Percentiles rank a stretch among this genome's conserved stretches.
Conservation (phyloP, 2,888 invertebrate species). For the Aporophyla lueneburgensis region DNA sequence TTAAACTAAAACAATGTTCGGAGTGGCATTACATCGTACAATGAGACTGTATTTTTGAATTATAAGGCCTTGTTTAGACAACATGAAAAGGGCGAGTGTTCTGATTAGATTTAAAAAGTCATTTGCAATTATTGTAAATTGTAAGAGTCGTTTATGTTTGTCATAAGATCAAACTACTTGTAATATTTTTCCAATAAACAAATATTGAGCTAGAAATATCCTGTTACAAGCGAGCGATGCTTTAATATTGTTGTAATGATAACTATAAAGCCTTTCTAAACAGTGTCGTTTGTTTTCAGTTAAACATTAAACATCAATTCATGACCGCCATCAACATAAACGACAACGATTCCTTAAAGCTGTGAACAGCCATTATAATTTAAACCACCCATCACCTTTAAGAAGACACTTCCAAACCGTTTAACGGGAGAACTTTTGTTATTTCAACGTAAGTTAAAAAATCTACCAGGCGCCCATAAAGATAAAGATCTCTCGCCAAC, state of each 20-base stretch:
- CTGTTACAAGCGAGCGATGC: not conserved
- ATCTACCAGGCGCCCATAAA: constrained; percentile 66
- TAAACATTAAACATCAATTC: constrained; percentile 32
- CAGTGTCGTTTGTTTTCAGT: constrained; percentile 4
- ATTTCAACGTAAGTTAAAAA: constrained; percentile 37
- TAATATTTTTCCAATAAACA: not conserved
- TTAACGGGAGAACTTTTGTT: constrained; percentile 41
- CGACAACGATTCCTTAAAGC: constrained; percentile 30
- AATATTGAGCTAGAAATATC: not conserved
- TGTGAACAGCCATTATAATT: constrained; percentile 40
- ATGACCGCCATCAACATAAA: constrained; percentile 32
- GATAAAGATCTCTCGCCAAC: too few species aligned
- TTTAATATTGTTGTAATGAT: constrained; percentile 16
- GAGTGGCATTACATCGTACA: not conserved
- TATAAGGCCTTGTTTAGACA: not conserved
- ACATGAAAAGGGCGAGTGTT: not conserved
- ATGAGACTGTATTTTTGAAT: constrained; percentile 2
- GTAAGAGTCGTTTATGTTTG: not conserved
- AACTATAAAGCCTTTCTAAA: not conserved
- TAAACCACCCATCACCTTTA: too few species aligned
- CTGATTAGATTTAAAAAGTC: not conserved
- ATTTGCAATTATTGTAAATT: not conserved
- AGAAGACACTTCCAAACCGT: constrained; percentile 25
- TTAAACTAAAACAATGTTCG: not conserved
- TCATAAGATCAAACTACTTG: too few species aligned